These are phyloP conservation scores for Meda fulgida DNA, from an alignment of 2,797 vertebrate species.

Conservation along the genomic window DNA sequence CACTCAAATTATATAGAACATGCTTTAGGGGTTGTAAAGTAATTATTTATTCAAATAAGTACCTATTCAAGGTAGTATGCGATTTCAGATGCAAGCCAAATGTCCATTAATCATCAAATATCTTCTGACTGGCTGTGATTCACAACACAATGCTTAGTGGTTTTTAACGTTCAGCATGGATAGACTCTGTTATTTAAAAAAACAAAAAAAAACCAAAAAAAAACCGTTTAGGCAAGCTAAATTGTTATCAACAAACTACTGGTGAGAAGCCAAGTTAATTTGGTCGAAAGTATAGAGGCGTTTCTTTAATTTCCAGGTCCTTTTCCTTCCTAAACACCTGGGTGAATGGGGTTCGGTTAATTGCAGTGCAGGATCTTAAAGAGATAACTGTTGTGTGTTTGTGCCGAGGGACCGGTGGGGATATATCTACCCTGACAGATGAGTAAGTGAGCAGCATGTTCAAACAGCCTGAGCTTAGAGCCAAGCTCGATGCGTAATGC, in stretches of 20 bases:
- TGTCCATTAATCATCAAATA: not conserved
- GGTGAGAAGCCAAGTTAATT: slow-evolving; percentile 42
- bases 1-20: no score
- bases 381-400: slow-evolving; percentile 34
- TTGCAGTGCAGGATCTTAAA: slow-evolving; percentile 42
- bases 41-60: no score
- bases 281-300: slow-evolving; percentile 33
- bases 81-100: no score
- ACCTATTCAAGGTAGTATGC: no score
- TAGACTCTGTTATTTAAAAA: not conserved
- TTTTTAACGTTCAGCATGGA: not conserved
- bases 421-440: slow-evolving; percentile 52
- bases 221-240: not conserved
- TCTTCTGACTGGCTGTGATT: not conserved
- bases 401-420: slow-evolving; percentile 42
- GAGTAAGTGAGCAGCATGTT: slow-evolving; percentile 55
- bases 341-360: slow-evolving; percentile 12
- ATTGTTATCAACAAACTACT: slow-evolving; percentile 18
- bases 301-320: slow-evolving; percentile 38
- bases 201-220: not conserved
- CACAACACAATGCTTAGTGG: not conserved
- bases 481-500: slow-evolving; percentile 31
- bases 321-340: slow-evolving; percentile 24
- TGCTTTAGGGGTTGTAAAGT: no score
- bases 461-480: slow-evolving; percentile 45